Percentiles rank a stretch among this genome's conserved stretches.
phyloP scores from a whole-genome alignment of 2,113 vertebrate genomes.

The Austrofundulus limnaeus region DNA sequence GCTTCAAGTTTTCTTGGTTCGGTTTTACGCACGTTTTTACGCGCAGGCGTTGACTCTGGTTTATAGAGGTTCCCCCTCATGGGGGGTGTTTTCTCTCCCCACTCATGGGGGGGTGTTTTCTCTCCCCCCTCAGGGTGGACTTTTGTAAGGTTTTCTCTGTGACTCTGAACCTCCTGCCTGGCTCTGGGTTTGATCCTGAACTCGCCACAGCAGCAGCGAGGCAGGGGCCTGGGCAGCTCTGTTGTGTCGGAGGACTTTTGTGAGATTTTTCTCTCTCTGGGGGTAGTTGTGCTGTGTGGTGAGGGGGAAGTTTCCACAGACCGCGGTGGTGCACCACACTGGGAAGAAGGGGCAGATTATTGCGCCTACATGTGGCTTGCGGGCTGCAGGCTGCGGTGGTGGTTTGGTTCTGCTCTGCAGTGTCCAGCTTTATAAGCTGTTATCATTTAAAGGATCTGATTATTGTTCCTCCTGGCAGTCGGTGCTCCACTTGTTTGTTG shows the following conservation, averaged over 20 bases:
- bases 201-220: constrained; percentile 68
- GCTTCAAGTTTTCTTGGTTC: constrained; percentile 21
- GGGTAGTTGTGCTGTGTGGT: constrained; percentile 66
- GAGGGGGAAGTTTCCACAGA: constrained; percentile 65
- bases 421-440: constrained; percentile 39
- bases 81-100: no score
- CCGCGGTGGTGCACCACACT: constrained; percentile 72
- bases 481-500: constrained; percentile 47
- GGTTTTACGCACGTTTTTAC: constrained; percentile 62
- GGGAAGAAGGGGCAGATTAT: constrained; percentile 66
- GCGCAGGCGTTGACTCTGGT: no score
- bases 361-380: constrained; percentile 65
- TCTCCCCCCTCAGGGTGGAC: constrained; percentile 13
- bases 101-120: no score
- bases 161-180: neutral
- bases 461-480: constrained; percentile 36
- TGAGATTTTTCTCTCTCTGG: constrained; percentile 52
- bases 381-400: constrained; percentile 65
- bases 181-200: constrained; percentile 48
- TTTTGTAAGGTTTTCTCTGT: constrained; percentile 15
- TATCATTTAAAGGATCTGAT: constrained; percentile 13
- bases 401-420: constrained; percentile 50
- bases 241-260: constrained; percentile 68
- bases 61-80: no score
- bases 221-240: constrained; percentile 72